Conservation (phyloP, 2,113 vertebrate genomes). For the Saguinus imperator region DNA sequence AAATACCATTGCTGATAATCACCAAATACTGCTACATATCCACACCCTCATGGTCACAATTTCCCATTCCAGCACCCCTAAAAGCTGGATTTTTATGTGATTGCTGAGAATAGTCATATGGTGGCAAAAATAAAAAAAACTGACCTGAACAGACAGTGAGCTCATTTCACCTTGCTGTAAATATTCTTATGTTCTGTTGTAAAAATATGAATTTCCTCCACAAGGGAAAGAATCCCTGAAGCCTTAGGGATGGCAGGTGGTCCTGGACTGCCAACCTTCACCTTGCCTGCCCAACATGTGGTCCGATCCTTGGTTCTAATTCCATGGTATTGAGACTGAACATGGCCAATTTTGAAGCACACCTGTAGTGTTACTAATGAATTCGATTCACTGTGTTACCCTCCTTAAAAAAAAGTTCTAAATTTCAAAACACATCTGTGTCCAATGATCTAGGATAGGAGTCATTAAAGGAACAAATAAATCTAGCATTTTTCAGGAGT, state of each 20-base stretch:
- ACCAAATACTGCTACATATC: too few species aligned
- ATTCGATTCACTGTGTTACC: background rate
- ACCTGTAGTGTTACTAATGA: background rate
- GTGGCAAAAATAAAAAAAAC: background rate
- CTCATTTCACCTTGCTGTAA: background rate
- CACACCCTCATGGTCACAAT: background rate
- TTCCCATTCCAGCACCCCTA: background rate
- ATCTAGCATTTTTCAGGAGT: background rate
- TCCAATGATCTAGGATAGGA: background rate
- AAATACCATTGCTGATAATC: background rate
- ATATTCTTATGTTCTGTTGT: background rate
- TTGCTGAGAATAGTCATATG: background rate
- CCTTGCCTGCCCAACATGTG: background rate
- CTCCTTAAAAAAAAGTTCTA: background rate
- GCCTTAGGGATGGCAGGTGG: too few species aligned
- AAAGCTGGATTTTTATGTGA: background rate
- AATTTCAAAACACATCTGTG: background rate
- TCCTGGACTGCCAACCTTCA: background rate
- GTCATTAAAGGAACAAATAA: background rate
- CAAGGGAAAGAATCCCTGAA: background rate
- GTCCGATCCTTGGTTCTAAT: background rate
- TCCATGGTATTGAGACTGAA: background rate
- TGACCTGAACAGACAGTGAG: background rate
- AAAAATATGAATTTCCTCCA: background rate
- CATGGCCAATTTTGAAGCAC: background rate